These are phyloP conservation scores for Pteropus alecto DNA, from an alignment of 2,113 vertebrate genomes.

Conservation along the genomic window DNA sequence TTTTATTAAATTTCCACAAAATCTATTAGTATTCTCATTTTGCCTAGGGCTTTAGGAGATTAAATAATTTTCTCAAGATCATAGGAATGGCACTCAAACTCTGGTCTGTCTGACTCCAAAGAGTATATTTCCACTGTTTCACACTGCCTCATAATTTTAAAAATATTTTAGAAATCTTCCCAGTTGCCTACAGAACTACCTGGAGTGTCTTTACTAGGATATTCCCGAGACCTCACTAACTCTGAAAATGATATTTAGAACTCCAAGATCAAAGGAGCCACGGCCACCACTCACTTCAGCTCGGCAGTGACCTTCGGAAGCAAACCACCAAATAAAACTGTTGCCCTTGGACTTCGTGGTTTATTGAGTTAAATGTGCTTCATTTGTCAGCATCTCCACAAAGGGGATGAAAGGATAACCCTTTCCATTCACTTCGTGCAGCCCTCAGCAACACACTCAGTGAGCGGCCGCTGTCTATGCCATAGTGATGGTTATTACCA, in stretches of 20 bases:
- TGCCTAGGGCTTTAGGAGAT: neutral
- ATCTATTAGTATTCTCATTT: neutral
- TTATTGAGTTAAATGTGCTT: neutral
- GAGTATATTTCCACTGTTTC: neutral
- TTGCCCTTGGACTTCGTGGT: neutral
- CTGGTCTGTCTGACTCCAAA: neutral
- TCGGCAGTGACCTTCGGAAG: neutral
- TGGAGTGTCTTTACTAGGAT: neutral
- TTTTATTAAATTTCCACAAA: constrained; percentile 27
- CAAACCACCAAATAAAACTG: neutral
- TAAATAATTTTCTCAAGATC: neutral
- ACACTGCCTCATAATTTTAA: neutral
- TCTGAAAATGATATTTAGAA: neutral
- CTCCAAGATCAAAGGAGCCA: neutral
- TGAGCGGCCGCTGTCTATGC: neutral
- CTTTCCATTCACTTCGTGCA: constrained; percentile 11
- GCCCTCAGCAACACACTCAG: constrained; percentile 19
- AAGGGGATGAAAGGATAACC: neutral
- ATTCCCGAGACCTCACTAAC: neutral
- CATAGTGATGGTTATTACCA: constrained; percentile 45
- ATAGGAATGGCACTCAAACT: neutral
- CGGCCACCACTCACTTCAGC: neutral
- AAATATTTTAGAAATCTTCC: neutral
- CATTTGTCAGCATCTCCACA: constrained; percentile 12
- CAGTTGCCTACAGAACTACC: neutral